Conservation (phyloP, 2,797 vertebrate genomes). For the Columba guinea region DNA sequence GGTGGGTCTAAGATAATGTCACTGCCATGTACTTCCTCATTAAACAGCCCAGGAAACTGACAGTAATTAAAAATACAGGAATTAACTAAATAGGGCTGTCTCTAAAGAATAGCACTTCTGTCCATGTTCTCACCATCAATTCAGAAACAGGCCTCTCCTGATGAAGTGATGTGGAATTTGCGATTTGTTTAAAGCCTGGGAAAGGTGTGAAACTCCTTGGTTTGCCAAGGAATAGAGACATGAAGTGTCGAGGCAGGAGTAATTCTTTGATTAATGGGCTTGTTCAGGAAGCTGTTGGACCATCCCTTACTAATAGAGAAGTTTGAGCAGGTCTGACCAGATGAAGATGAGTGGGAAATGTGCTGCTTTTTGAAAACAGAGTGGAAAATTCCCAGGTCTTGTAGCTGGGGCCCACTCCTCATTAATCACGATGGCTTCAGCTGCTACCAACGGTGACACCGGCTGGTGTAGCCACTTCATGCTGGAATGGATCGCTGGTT, state of each 20-base stretch:
- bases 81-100: slow-evolving; percentile 29
- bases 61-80: slow-evolving; percentile 31
- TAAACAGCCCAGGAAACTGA: slow-evolving; percentile 1
- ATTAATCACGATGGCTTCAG: neutral
- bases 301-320: neutral
- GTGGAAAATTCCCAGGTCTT: neutral
- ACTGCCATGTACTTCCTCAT: neutral
- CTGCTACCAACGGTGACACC: fast-evolving
- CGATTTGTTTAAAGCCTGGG: neutral
- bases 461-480: fast-evolving
- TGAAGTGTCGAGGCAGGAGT: neutral
- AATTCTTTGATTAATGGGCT: neutral
- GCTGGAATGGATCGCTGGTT: neutral
- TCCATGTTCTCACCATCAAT: neutral
- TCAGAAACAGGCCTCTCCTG: neutral
- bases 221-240: neutral
- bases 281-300: neutral
- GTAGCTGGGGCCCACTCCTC: neutral
- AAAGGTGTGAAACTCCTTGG: neutral
- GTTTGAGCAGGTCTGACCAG: neutral
- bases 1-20: neutral
- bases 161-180: neutral
- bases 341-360: neutral
- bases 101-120: neutral
- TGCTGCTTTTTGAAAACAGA: neutral